A percentile compares a stretch with the other conserved stretches of the same genome.
Evolutionary conservation across 2,888 invertebrate species (phyloP).

Genomic region (Sycophila texana): DNA sequence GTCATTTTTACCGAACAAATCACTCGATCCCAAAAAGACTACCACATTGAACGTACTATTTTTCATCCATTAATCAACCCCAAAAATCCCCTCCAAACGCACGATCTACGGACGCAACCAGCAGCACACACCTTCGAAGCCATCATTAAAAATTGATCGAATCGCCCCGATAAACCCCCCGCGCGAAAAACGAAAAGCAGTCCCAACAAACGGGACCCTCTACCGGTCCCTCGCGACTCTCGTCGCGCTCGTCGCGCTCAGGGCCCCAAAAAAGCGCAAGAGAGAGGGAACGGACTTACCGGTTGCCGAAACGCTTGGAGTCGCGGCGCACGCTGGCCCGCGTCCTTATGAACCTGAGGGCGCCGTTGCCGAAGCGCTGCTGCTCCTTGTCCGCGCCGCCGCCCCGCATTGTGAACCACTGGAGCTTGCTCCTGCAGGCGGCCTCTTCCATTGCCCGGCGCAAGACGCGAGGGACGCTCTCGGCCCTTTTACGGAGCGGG

Average conservation of each 20-base stretch:
- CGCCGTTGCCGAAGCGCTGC: constrained; percentile 66
- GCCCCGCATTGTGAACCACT: constrained; percentile 69
- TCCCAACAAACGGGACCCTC: neutral
- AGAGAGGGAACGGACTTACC: constrained; percentile 64
- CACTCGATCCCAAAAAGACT: too few relatives aligned
- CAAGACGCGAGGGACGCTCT: neutral
- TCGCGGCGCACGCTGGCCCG: constrained; percentile 71
- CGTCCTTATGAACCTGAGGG: constrained; percentile 71
- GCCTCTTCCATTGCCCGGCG: constrained; percentile 68
- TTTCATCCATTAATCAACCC: too few relatives aligned
- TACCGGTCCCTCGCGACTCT: neutral
- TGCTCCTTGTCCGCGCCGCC: constrained; percentile 55
- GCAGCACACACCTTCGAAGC: too few relatives aligned
- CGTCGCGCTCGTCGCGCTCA: neutral
- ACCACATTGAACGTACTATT: too few relatives aligned
- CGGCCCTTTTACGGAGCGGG: constrained; percentile 47
- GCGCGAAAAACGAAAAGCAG: neutral
- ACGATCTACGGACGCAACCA: too few relatives aligned
- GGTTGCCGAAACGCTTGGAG: constrained; percentile 69
- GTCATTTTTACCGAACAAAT: too few relatives aligned
- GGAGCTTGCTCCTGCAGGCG: constrained; percentile 61
- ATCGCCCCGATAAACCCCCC: neutral
- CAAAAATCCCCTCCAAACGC: too few relatives aligned
- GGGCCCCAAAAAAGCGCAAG: neutral
- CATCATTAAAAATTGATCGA: too few relatives aligned